These are phyloP conservation scores for Zoanthus sociatus DNA, from an alignment of 92 coral and sea anemone species.

Conservation along the genomic window DNA sequence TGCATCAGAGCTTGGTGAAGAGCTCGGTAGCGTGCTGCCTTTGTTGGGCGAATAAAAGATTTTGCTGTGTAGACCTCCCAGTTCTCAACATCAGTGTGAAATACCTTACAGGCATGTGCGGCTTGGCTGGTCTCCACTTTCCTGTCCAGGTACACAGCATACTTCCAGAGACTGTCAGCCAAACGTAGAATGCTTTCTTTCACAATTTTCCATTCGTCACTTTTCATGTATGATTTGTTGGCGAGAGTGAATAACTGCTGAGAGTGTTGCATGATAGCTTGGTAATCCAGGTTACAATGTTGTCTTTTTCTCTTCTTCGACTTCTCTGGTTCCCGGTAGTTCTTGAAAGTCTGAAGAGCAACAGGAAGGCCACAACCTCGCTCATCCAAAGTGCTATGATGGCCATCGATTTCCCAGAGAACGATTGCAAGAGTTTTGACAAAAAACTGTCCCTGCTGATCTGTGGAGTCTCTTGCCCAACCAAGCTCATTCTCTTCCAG, in stretches of 20 bases:
- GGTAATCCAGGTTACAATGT: constrained; percentile 34
- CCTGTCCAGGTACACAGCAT: constrained; percentile 48
- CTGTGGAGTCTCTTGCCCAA: constrained; percentile 53
- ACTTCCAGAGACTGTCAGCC: constrained; percentile 52
- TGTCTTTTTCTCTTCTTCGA: constrained; percentile 27
- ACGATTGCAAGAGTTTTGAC: constrained; percentile 41
- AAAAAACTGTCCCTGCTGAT: constrained; percentile 49
- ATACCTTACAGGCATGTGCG: constrained; percentile 38
- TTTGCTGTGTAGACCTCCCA: constrained; percentile 46
- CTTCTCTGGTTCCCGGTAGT: constrained; percentile 44
- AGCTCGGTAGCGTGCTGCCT: constrained; percentile 57
- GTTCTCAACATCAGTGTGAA: constrained; percentile 44
- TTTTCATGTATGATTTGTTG: constrained; percentile 39
- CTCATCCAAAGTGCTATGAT: constrained; percentile 38
- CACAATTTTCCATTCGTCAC: constrained; percentile 47
- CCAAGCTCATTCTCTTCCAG: constrained; percentile 69
- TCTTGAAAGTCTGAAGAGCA: constrained; percentile 27
- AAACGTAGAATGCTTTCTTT: constrained; percentile 40
- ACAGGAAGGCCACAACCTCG: constrained; percentile 46
- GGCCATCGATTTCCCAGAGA: constrained; percentile 44
- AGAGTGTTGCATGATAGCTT: constrained; percentile 23
- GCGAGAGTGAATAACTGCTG: constrained; percentile 22
- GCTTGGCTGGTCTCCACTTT: constrained; percentile 36
- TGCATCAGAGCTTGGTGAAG: constrained; percentile 57
- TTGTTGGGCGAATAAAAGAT: constrained; percentile 21